phyloP scores from a whole-genome alignment of 2,888 invertebrate species.

The Holacanthella duospinosa region DNA sequence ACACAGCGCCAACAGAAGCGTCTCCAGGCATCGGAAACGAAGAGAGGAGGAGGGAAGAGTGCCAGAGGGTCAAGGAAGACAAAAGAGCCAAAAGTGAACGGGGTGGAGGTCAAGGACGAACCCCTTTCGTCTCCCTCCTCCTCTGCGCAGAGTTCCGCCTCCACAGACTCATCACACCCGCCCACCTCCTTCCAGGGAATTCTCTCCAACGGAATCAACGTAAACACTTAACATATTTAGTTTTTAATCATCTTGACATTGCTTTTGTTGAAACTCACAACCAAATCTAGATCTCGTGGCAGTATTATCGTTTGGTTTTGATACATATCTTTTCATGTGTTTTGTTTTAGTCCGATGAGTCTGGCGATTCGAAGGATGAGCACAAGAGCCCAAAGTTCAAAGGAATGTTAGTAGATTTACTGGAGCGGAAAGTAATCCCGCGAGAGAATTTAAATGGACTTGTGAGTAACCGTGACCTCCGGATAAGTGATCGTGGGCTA shows the following conservation, averaged over 20 bases:
- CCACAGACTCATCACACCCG: slow-evolving; percentile 13
- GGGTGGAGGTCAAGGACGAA: slow-evolving; percentile 19
- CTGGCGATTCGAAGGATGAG: not conserved
- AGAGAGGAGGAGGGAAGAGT: slow-evolving; percentile 10
- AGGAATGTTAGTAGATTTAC: slow-evolving; percentile 64
- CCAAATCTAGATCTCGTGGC: too few species aligned
- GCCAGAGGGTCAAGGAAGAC: not conserved
- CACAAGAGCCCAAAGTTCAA: slow-evolving; percentile 29
- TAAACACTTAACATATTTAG: too few species aligned
- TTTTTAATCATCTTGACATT: too few species aligned
- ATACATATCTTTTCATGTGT: not conserved
- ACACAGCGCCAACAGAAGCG: slow-evolving; percentile 57
- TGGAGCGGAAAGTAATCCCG: slow-evolving; percentile 61
- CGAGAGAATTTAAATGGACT: slow-evolving; percentile 52
- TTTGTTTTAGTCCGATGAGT: slow-evolving; percentile 9
- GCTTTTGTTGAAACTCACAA: too few species aligned
- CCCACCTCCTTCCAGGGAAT: slow-evolving; percentile 54
- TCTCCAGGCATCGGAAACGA: slow-evolving; percentile 42
- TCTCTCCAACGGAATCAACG: slow-evolving; percentile 47
- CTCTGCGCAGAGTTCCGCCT: slow-evolving; percentile 49
- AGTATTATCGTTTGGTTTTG: not conserved
- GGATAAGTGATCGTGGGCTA: slow-evolving; percentile 51
- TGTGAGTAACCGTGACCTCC: slow-evolving; percentile 47
- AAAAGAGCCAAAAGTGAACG: slow-evolving; percentile 27
- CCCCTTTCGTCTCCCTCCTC: slow-evolving; percentile 46